phyloP scores from a whole-genome alignment of 2,888 invertebrate genomes.

The Drosophila ustulata region DNA sequence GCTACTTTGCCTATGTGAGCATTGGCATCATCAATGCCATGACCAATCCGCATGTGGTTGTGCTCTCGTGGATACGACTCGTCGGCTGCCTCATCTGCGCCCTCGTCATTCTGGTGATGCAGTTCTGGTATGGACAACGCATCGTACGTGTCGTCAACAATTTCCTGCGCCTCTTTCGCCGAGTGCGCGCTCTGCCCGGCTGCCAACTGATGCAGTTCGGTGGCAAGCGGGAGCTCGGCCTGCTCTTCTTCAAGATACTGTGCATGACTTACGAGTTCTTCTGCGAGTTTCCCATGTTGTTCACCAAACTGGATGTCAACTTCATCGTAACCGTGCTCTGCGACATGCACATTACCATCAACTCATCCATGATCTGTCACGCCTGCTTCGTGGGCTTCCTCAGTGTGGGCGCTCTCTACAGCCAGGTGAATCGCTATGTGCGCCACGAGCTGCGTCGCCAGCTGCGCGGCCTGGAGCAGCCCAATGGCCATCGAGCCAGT shows the following conservation, averaged over 20 bases:
- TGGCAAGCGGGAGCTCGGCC: constrained; percentile 44
- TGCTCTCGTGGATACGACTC: constrained; percentile 24
- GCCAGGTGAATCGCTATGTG: constrained; percentile 55
- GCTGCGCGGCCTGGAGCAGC: constrained; percentile 39
- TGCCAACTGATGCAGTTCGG: constrained; percentile 34
- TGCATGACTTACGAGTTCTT: constrained; percentile 32
- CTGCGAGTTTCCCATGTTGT: constrained; percentile 7
- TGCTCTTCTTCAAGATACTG: constrained; percentile 41
- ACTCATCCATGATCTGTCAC: constrained; percentile 39
- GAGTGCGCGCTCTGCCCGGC: constrained; percentile 28
- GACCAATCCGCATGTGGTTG: constrained; percentile 16
- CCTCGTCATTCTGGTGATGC: constrained; percentile 31
- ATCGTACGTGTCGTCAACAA: constrained; percentile 43
- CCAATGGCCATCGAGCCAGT: neutral
- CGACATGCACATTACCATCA: constrained; percentile 29
- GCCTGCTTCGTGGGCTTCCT: constrained; percentile 57
- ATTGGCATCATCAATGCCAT: neutral
- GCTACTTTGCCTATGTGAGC: constrained; percentile 7
- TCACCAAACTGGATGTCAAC: neutral
- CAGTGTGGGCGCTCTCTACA: constrained; percentile 53
- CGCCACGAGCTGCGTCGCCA: constrained; percentile 38
- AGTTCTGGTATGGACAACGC: constrained; percentile 38
- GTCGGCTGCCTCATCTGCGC: constrained; percentile 17
- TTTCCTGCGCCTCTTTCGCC: constrained; percentile 44
- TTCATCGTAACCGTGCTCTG: neutral